Evolutionary conservation across 2,113 vertebrate genomes (phyloP).

Genomic region (Sinosuthora webbiana): DNA sequence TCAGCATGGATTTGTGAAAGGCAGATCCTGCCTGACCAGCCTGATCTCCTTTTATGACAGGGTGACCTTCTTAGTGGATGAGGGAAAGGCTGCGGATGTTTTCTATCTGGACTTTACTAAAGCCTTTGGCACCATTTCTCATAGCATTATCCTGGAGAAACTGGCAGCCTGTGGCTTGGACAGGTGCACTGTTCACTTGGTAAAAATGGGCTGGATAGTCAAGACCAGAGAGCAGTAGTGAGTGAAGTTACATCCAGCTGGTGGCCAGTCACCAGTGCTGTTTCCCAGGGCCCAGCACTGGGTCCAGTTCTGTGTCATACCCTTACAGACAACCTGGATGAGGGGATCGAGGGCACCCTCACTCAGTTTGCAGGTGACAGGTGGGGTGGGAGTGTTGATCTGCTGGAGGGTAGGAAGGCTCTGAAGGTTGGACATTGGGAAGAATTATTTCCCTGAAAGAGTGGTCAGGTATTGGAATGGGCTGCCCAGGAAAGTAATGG

Average conservation of each 20-base stretch:
- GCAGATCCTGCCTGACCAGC: not conserved
- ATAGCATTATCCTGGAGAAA: not conserved
- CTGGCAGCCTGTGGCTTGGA: not conserved
- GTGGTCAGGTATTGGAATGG: not conserved
- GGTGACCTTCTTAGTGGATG: not conserved
- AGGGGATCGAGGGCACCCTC: not conserved
- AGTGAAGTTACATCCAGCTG: not conserved
- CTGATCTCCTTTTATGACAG: not conserved
- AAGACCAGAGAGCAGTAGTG: no score
- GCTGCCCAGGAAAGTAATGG: not conserved
- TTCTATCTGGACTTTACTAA: not conserved
- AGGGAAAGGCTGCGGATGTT: not conserved
- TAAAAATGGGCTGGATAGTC: fast-evolving
- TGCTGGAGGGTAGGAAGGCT: not conserved
- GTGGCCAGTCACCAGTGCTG: not conserved
- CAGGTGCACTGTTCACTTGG: no score
- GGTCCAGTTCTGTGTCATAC: not conserved
- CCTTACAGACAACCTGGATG: not conserved
- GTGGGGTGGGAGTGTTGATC: not conserved
- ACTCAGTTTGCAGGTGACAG: not conserved
- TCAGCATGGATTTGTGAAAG: not conserved
- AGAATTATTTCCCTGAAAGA: not conserved
- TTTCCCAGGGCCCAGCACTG: not conserved
- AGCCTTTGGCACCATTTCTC: not conserved
- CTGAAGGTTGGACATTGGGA: not conserved